Conservation (phyloP, 2,888 invertebrate genomes). For the Cosmia trapezina region DNA sequence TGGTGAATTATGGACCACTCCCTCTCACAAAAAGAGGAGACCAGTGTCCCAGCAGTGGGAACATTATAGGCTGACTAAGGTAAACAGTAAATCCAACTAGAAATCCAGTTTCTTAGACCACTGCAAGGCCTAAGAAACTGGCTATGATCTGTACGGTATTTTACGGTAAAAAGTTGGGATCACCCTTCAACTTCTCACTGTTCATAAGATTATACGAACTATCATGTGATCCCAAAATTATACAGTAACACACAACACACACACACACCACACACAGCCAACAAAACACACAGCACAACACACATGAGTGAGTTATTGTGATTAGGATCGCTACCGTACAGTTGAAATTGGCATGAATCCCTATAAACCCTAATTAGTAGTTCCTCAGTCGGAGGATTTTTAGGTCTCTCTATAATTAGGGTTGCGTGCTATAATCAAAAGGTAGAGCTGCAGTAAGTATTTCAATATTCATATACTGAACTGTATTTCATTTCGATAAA, state of each 20-base stretch:
- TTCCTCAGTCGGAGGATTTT: neutral
- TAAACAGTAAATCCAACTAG: too few relatives aligned
- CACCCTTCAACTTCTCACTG: neutral
- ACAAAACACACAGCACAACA: too few relatives aligned
- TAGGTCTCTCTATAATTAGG: neutral
- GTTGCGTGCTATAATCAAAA: neutral
- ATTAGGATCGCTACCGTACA: neutral
- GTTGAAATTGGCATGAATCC: neutral
- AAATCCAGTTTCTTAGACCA: too few relatives aligned
- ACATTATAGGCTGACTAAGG: too few relatives aligned
- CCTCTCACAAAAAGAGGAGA: too few relatives aligned
- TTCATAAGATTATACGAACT: neutral
- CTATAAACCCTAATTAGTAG: neutral
- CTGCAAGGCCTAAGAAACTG: too few relatives aligned
- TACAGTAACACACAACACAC: neutral
- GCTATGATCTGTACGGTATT: too few relatives aligned
- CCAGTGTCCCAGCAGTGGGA: too few relatives aligned
- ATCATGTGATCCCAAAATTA: neutral
- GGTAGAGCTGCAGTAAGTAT: neutral
- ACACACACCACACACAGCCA: too few relatives aligned
- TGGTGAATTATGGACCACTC: too few relatives aligned
- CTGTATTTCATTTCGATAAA: neutral
- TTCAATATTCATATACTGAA: neutral
- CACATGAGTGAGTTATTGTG: too few relatives aligned
- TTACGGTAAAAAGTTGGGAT: too few relatives aligned